Evolutionary conservation across 2,797 vertebrate species (phyloP), one percentile per base, ranked within the genome.

Genomic region (Fundulus diaphanus): DNA sequence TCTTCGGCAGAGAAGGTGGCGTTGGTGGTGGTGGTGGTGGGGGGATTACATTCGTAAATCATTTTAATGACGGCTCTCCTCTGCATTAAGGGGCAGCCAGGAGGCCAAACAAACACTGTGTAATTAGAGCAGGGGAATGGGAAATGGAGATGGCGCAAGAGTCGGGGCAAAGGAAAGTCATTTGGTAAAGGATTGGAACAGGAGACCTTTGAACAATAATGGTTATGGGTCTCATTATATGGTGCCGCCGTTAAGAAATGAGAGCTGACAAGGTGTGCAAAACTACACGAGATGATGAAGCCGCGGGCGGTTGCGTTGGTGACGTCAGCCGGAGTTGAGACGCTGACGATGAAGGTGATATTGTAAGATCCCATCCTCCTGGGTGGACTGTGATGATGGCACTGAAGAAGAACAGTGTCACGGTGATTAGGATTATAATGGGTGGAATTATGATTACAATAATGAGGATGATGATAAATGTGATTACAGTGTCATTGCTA

Each of bases 101-200:
- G 83, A 89, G 91, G 92, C 92, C 91, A 90, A 92, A 92, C 90
- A 94, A 91, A 94, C 92, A 91, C 81, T 83, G 85, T 91, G 90
- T 92, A 93, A 94, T 94, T 93, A 93, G 88, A 92, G 85, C 83
- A 65, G 79, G 84, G 82, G 87, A 90, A 88, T 77, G 76, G 90
- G 88, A 88, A 90, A 86, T 72, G 61, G 87, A 89, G 78, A 78
- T 68, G 82, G 82, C 13, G 44, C 82, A 76, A 79, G 84, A 82
- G 88, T 74, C 24, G 44, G 84, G 77, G 84, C 80, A 80, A 76
- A 81, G 75, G 82, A 87, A 91, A 92, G 89, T 88, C 82, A 92
- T 92, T 92, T 90, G 88, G 87, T 89, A 84, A 91, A 86, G 85
- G 84, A 89, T 87, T 86, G 88, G 78, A 89, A 78, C 87, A 73